Conservation (phyloP, 2,888 invertebrate species). For the Melieria omissa region DNA sequence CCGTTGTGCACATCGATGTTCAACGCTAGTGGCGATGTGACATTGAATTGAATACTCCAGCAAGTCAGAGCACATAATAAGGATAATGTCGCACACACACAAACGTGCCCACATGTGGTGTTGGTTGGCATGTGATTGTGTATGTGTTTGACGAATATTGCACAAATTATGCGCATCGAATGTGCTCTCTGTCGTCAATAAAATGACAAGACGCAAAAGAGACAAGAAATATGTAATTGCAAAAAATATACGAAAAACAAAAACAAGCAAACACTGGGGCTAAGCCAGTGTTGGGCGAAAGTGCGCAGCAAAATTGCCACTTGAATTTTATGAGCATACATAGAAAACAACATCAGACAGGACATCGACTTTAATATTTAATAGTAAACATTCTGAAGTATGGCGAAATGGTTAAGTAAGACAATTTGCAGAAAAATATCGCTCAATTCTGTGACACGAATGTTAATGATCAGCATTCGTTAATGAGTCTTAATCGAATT, state of each 20-base stretch:
- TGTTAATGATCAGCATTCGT: too few relatives aligned
- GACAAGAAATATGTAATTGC: neutral
- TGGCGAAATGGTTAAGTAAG: too few relatives aligned
- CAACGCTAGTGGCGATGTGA: constrained; percentile 34
- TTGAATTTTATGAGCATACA: neutral
- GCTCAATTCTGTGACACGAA: too few relatives aligned
- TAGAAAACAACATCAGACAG: neutral
- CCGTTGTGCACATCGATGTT: too few relatives aligned
- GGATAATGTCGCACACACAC: constrained; percentile 15
- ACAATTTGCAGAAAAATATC: too few relatives aligned
- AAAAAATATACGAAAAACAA: neutral
- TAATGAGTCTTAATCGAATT: too few relatives aligned
- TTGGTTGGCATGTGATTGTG: too few relatives aligned
- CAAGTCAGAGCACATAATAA: constrained; percentile 18
- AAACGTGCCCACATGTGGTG: too few relatives aligned
- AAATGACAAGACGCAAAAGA: neutral
- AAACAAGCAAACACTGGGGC: neutral
- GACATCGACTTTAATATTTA: neutral
- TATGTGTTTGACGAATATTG: constrained; percentile 11
- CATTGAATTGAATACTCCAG: constrained; percentile 9
- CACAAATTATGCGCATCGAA: constrained; percentile 35
- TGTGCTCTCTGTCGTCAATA: constrained; percentile 15
- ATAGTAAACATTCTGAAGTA: too few relatives aligned
- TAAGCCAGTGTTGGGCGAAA: neutral
- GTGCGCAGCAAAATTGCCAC: neutral